Percentiles rank a stretch among this genome's conserved stretches.
Conservation (phyloP, 2,888 invertebrate species). For the Hyposoter didymator region DNA sequence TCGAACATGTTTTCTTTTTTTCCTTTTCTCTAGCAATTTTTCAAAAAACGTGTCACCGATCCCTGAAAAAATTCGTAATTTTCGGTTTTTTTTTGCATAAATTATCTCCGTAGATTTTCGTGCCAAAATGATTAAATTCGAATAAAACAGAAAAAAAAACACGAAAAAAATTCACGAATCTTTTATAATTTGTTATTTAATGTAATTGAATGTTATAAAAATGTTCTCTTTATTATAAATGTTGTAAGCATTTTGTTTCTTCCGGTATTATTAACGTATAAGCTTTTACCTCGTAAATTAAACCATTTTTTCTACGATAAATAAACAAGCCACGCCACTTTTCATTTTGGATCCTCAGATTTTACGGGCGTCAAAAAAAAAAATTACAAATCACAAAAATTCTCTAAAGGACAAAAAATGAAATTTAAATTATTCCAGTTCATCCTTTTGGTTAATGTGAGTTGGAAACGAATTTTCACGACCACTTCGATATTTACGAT, state of each 20-base stretch:
- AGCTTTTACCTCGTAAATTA: constrained; percentile 80
- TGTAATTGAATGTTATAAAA: constrained; percentile 82
- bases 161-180: constrained; percentile 73
- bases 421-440: neutral
- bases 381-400: neutral
- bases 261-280: constrained; percentile 82
- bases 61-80: neutral
- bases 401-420: neutral
- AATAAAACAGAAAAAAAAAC: constrained; percentile 60
- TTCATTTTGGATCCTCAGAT: constrained; percentile 69
- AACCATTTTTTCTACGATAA: constrained; percentile 81
- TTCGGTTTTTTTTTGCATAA: neutral
- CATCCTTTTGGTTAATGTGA: neutral
- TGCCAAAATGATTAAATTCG: constrained; percentile 71
- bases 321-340: constrained; percentile 54
- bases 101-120: constrained; percentile 9
- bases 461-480: neutral
- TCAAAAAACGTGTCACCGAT: neutral
- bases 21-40: constrained; percentile 4
- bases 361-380: neutral
- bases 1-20: constrained; percentile 32
- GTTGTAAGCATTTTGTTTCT: constrained; percentile 82
- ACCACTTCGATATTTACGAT: neutral
- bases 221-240: constrained; percentile 82
- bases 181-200: constrained; percentile 84